These are phyloP conservation scores for Mactromeris polynyma DNA, from an alignment of 2,888 invertebrate species.

Conservation along the genomic window DNA sequence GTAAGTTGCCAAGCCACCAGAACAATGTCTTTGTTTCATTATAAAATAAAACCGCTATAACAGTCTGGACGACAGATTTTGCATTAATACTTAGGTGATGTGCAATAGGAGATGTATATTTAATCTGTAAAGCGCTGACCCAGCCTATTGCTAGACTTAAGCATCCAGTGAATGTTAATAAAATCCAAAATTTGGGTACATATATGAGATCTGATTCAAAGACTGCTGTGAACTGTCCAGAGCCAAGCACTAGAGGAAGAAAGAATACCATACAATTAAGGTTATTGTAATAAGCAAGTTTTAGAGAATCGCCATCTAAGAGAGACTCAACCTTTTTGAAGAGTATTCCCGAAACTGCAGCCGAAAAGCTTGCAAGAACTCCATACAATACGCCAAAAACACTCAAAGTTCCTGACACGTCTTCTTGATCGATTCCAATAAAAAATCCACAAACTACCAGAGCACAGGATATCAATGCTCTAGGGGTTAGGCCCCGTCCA, in stretches of 20 bases:
- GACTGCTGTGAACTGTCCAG: conserved; percentile 82
- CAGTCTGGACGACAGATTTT: conserved; percentile 86
- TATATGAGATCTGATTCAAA: conserved; percentile 68
- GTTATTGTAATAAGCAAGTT: conserved; percentile 84
- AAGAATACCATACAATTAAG: conserved; percentile 83
- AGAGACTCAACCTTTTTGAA: conserved; percentile 84
- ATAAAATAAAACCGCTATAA: conserved; percentile 85
- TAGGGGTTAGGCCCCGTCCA: conserved; percentile 75
- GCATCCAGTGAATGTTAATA: conserved; percentile 81
- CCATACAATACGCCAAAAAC: conserved; percentile 85
- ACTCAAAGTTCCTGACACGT: conserved; percentile 83
- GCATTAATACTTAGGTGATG: conserved; percentile 87
- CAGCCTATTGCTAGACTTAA: conserved; percentile 85
- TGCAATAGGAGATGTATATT: conserved; percentile 86
- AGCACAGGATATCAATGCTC: conserved; percentile 81
- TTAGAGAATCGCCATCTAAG: conserved; percentile 81
- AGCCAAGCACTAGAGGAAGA: conserved; percentile 81
- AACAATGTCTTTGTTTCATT: conserved; percentile 81
- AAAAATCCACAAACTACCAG: conserved; percentile 85
- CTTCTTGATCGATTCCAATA: conserved; percentile 86
- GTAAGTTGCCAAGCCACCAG: conserved; percentile 86
- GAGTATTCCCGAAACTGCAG: conserved; percentile 85
- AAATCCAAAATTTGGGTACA: conserved; percentile 78
- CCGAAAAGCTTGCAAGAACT: conserved; percentile 84
- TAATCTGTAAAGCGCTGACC: conserved; percentile 86